phyloP scores from a whole-genome alignment of 92 coral and sea anemone species.

The Parazoanthus darwini region DNA sequence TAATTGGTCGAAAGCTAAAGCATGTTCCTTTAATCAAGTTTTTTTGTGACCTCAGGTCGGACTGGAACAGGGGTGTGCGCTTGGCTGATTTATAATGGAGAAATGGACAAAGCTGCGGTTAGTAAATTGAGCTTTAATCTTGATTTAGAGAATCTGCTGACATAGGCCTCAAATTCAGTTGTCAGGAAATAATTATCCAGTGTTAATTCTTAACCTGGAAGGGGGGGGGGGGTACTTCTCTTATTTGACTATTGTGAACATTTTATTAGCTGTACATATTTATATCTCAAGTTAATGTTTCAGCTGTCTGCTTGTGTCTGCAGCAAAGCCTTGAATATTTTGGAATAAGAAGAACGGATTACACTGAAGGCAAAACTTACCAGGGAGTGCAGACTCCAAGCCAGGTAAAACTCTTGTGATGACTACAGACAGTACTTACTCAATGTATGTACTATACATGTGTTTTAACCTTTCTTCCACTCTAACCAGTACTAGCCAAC shows the following conservation, averaged over 20 bases:
- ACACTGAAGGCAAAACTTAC: constrained; percentile 75
- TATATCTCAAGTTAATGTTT: no score
- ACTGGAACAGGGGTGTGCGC: constrained; percentile 98
- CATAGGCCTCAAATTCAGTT: no score
- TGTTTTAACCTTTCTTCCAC: no score
- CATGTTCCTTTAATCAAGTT: neutral
- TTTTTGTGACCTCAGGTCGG: constrained; percentile 63
- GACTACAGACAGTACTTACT: no score
- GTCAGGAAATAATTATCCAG: no score
- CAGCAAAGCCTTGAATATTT: constrained; percentile 97
- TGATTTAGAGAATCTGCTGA: no score
- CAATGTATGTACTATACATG: no score
- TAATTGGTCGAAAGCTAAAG: neutral
- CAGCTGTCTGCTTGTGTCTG: neutral
- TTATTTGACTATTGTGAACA: no score
- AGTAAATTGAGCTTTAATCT: neutral
- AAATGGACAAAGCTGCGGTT: constrained; percentile 89
- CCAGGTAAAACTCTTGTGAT: constrained; percentile 57
- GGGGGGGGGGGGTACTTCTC: no score
- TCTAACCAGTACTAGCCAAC: no score
- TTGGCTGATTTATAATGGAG: constrained; percentile 92
- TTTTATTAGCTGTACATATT: no score
- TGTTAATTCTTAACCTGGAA: no score
- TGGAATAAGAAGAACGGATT: constrained; percentile 96
- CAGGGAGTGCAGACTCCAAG: constrained; percentile 99